Evolutionary conservation across 2,888 invertebrate species (phyloP), one percentile per base, ranked within the genome.

Genomic region (Nemapogon koenigi): DNA sequence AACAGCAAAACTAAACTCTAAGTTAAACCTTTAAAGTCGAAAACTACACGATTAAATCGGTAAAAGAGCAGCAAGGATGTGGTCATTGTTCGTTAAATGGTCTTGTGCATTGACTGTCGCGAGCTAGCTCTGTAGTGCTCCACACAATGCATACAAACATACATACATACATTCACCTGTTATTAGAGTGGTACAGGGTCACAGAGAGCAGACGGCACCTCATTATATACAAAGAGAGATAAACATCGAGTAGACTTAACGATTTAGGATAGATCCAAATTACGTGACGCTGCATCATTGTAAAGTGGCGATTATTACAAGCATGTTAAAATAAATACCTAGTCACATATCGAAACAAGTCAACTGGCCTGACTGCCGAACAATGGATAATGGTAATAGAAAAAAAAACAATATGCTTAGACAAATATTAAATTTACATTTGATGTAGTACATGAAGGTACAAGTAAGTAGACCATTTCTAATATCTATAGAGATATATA

Each of bases 61-160:
- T 6, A 33, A 33, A 11, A 13, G 25, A 69, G 76, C 60, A 71
- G 72, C 63, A 56, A 58, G 69, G 69, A 18, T 71, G 63, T 72
- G 68, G 73, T 72, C 75, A 76, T 76, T 76, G 76, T 76, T 76
- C 75, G 73, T 71, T 73, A 75, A 76, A 76, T 75, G 75, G 75
- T 76, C 75, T 72, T 67, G 69, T 63, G 75, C 75, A 75, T 65
- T 72, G 67, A 69, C 72, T 67, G 75, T 73, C 75, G 76, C 73
- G 72, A 69, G 69, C 59, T 70, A 70, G 70, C 17, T 33, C 19
- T 19, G 69, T 70, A 61, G 62, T 58, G 56, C 54, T 31, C 16
- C 63, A 64, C 66, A 73, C 70, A 70, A 68, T 71, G 63, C 70
- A 68, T 70, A 51, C 59, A 16, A 28, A 28, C 14, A 59, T 64